These are phyloP conservation scores for Lepus timidus DNA, from an alignment of 2,113 vertebrate genomes.

Conservation along the genomic window DNA sequence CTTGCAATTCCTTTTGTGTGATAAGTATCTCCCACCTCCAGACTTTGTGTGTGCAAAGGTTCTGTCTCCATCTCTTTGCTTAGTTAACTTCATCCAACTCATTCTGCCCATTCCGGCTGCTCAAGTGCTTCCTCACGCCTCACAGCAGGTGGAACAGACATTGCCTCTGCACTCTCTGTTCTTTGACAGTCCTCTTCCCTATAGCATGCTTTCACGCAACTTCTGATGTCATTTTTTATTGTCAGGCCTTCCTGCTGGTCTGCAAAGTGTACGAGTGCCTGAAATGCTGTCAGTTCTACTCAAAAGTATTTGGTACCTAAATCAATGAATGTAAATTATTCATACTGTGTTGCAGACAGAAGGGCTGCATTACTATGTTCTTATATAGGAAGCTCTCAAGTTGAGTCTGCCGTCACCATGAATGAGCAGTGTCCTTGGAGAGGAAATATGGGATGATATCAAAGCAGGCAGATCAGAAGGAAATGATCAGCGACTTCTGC, in stretches of 20 bases:
- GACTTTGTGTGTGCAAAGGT: not conserved
- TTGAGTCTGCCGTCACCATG: not conserved
- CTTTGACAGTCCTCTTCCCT: not conserved
- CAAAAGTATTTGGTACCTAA: not conserved
- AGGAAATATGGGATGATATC: not conserved
- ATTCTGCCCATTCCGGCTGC: not conserved
- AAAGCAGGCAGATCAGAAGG: constrained; percentile 51
- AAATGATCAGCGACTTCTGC: not conserved
- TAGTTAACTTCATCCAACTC: not conserved
- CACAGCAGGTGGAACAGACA: not conserved
- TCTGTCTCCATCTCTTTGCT: not conserved
- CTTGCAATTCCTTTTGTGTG: not conserved
- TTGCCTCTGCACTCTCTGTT: not conserved
- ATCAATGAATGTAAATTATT: constrained; percentile 46
- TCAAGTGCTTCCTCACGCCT: not conserved
- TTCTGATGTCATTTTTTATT: not conserved
- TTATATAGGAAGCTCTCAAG: constrained; percentile 7
- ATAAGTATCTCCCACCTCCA: not conserved
- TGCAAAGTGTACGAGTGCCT: not conserved
- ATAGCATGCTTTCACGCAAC: not conserved
- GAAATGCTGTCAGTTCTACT: not conserved
- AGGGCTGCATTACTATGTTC: not conserved
- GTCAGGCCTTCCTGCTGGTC: not conserved
- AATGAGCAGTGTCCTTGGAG: not conserved
- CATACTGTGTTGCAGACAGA: constrained; percentile 9